Base-by-base conservation (phyloP, 1,140 invertebrate species). In the Globodera ellingtonae region DNA sequence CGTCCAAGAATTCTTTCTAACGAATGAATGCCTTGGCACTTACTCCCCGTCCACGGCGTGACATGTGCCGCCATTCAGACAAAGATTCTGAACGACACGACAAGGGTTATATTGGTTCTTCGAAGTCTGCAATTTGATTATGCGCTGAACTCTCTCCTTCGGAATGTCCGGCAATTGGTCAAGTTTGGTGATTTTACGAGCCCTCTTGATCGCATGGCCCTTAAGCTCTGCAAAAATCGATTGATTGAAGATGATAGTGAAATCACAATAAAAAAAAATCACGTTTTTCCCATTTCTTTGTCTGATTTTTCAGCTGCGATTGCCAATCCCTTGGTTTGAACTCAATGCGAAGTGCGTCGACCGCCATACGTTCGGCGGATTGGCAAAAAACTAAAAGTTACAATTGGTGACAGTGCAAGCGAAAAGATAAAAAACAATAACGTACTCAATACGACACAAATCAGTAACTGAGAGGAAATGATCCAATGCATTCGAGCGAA, bases 21-120 rank as follows among this genome's bases (percentile, higher is more conserved):
- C 35, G 35, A 35, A 35, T 35, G 1, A 35, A 48, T 73, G 48
- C 35, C 56, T 47, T 24, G 56, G 44, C 69, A 50, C 35, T 13
- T 21, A 75, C 73, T 80, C 79, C 44, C 78, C 21, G 21, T 50
- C 47, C 35, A 47, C 48, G 48, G 44, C 47, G n/a, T 47, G 18
- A 46, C 79, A 80, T 4, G 65, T 13, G 15, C 79, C 79, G 24
- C 62, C 72, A 69, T 80, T 80, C 24, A 66, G n/a, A 80, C 79
- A 80, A 69, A 62, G 24, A 65, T 56, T 75, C 6, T 75, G 35
- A 50, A 72, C 73, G 10, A 67, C 72, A 77, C 18, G 18, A 56
- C 79, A 80, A 3, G 79, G 72, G 50, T 69, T 48, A 7, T 80
- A 72, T 18, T 62, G 2, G 56, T 15, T 18, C 56, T 75, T 75